Evolutionary conservation across 2,888 invertebrate species (phyloP).

Genomic region (Petrolisthes manimaculis): DNA sequence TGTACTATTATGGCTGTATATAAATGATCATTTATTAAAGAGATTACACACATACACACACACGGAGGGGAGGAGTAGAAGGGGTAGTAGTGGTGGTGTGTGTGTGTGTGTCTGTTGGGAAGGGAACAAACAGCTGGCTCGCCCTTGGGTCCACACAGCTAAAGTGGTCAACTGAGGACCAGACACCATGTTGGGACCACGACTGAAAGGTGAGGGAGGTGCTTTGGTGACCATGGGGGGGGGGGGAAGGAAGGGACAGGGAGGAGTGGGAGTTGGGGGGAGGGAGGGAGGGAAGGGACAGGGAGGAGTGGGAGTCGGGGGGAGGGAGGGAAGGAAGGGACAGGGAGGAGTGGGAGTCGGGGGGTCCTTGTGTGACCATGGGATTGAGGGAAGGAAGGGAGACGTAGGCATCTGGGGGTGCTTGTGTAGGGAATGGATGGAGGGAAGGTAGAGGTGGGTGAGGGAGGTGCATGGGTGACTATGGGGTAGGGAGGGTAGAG

Average conservation of each 20-base stretch:
- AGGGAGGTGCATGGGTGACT: too few species aligned
- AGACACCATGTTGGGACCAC: constrained; percentile 23
- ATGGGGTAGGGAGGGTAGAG: not conserved
- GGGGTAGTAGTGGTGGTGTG: not conserved
- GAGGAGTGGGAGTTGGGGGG: not conserved
- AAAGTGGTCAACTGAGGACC: constrained; percentile 13
- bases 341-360: not conserved
- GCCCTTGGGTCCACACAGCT: constrained; percentile 9
- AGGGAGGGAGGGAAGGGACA: not conserved
- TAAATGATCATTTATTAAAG: too few species aligned
- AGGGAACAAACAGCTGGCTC: not conserved
- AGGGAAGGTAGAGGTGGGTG: too few species aligned
- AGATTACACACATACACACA: too few species aligned
- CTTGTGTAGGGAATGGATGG: not conserved
- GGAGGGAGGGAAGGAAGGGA: not conserved
- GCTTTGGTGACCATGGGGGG: not conserved
- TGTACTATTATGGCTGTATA: too few species aligned
- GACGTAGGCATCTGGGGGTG: not conserved
- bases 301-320: not conserved
- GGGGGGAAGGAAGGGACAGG: not conserved
- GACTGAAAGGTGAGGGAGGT: constrained; percentile 19
- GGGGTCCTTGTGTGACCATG: not conserved
- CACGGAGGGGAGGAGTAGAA: too few species aligned
- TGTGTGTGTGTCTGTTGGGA: not conserved
- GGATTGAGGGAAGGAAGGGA: not conserved